Evolutionary conservation across 2,888 invertebrate genomes (phyloP).

Genomic region (Acronicta aceris): DNA sequence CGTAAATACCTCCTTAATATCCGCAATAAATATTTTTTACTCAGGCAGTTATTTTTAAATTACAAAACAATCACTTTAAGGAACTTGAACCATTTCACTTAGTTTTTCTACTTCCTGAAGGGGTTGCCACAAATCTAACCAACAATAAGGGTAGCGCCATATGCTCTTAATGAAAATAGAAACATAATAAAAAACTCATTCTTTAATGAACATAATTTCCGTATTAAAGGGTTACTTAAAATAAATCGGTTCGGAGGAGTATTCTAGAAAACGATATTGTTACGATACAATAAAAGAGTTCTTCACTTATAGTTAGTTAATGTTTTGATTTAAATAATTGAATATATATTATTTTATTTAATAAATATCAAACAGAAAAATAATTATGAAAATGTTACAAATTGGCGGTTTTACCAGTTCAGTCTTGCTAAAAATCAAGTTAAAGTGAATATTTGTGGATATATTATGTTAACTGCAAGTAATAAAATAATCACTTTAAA

Average conservation of each 20-base stretch:
- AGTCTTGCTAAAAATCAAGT: too few relatives aligned
- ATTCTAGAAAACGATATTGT: constrained; percentile 64
- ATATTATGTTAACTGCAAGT: too few relatives aligned
- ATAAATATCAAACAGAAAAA: too few relatives aligned
- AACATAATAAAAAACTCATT: constrained; percentile 80
- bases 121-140: constrained; percentile 64
- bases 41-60: neutral
- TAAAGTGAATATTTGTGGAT: too few relatives aligned
- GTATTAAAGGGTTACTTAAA: constrained; percentile 87
- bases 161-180: constrained; percentile 79
- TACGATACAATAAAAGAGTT: neutral
- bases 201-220: constrained; percentile 87
- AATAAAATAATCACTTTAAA: too few relatives aligned
- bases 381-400: too few relatives aligned
- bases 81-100: constrained; percentile 51
- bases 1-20: too few relatives aligned
- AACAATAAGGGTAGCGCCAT: constrained; percentile 66
- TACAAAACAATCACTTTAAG: constrained; percentile 47
- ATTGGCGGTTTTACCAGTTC: too few relatives aligned
- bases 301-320: too few relatives aligned
- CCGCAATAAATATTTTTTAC: too few relatives aligned
- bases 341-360: too few relatives aligned
- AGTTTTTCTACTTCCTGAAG: constrained; percentile 67
- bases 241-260: constrained; percentile 69
- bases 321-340: too few relatives aligned